A percentile compares a stretch with the other conserved stretches of the same genome.
phyloP scores from a whole-genome alignment of 2,888 invertebrate species.

The Monopis laevigella region DNA sequence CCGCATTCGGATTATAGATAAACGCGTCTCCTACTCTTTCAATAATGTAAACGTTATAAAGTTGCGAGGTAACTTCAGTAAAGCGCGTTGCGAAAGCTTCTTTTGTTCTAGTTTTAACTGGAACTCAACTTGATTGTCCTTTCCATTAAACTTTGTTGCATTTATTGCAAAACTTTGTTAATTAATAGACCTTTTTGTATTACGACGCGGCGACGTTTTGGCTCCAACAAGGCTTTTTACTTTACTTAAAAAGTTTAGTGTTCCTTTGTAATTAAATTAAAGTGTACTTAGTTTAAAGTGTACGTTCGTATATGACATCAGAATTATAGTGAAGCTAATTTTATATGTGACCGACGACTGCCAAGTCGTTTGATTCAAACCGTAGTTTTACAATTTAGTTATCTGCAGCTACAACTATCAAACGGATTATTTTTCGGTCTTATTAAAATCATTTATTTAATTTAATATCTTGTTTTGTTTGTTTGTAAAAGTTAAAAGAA shows the following conservation, averaged over 20 bases:
- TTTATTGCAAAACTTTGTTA: too few relatives aligned
- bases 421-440: constrained; percentile 22
- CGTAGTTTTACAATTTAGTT: constrained; percentile 51
- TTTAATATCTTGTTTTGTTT: not conserved
- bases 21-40: not conserved
- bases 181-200: too few relatives aligned
- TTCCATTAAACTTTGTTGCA: too few relatives aligned
- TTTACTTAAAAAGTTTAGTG: too few relatives aligned
- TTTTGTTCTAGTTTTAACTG: too few relatives aligned
- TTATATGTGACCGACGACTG: constrained; percentile 32
- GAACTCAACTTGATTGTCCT: too few relatives aligned
- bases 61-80: too few relatives aligned
- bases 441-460: constrained; percentile 13
- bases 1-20: not conserved
- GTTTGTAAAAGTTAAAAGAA: not conserved
- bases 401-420: constrained; percentile 33
- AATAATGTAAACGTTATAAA: not conserved
- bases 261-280: too few relatives aligned
- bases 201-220: too few relatives aligned
- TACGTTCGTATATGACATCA: constrained; percentile 10
- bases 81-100: too few relatives aligned
- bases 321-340: constrained; percentile 41
- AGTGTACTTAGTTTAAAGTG: too few relatives aligned
- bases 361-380: constrained; percentile 47
- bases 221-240: too few relatives aligned